Conservation (phyloP, 2,113 vertebrate species). For the Antechinus stuartii region DNA sequence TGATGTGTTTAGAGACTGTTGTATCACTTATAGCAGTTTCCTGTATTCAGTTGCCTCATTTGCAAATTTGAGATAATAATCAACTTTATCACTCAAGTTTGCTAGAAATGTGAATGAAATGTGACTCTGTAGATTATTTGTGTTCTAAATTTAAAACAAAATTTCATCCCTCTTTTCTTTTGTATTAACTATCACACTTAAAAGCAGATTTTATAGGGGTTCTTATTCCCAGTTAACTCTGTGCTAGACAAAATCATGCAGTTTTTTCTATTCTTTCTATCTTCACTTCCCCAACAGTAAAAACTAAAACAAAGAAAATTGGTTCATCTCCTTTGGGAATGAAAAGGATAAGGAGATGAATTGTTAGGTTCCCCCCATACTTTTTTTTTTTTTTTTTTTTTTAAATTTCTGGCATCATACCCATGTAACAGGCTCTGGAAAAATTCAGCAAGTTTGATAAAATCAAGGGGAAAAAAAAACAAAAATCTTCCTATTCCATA, state of each 20-base stretch:
- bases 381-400: background rate
- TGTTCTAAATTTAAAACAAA: background rate
- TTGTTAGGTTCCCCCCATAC: background rate
- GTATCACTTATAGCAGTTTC: background rate
- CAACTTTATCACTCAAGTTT: background rate
- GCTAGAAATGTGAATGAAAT: background rate
- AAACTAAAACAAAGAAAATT: background rate
- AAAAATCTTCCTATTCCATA: background rate
- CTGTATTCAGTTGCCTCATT: constrained; percentile 18
- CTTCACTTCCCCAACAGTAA: background rate
- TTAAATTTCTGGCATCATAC: background rate
- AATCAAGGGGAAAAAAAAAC: background rate
- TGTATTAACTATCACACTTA: background rate
- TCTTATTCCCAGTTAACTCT: background rate
- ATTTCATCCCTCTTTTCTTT: background rate
- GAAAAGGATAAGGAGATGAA: background rate
- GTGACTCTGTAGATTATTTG: background rate
- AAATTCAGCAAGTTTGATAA: background rate
- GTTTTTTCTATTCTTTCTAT: background rate
- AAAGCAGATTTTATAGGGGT: background rate
- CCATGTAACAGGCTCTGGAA: background rate
- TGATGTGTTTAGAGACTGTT: background rate
- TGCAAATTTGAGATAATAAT: constrained; percentile 18
- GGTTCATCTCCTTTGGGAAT: background rate
- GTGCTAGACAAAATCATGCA: background rate